These are phyloP conservation scores for Corvus hawaiiensis DNA, from an alignment of 2,113 vertebrate species.

Conservation along the genomic window DNA sequence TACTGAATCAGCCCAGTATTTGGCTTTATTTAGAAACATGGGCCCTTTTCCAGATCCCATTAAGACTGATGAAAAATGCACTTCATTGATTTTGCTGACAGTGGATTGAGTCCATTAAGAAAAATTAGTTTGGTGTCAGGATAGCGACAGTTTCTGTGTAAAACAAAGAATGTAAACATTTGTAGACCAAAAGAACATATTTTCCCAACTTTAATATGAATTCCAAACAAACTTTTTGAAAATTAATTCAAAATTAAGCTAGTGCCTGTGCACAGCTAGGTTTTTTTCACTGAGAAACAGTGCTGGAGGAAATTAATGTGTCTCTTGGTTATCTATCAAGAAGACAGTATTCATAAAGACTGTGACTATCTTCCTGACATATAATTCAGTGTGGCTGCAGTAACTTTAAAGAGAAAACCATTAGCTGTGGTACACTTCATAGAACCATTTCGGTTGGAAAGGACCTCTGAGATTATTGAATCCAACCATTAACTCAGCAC, in stretches of 20 bases:
- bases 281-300: background rate
- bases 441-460: background rate
- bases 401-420: background rate
- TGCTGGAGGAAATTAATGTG: background rate
- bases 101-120: background rate
- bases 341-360: background rate
- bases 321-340: background rate
- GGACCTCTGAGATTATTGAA: background rate
- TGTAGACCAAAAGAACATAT: background rate
- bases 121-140: background rate
- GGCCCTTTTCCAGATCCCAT: constrained; percentile 3
- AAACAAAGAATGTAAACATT: background rate
- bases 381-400: background rate
- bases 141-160: background rate
- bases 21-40: constrained; percentile 29
- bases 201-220: background rate
- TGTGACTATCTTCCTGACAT: background rate
- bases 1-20: background rate
- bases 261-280: background rate
- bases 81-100: constrained; percentile 17
- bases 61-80: constrained; percentile 34
- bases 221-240: background rate
- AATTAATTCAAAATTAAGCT: background rate
- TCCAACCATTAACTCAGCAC: background rate
- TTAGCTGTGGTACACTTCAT: background rate